Evolutionary conservation across 2,888 invertebrate species (phyloP).

Genomic region (Lasioglossum zephyrum): DNA sequence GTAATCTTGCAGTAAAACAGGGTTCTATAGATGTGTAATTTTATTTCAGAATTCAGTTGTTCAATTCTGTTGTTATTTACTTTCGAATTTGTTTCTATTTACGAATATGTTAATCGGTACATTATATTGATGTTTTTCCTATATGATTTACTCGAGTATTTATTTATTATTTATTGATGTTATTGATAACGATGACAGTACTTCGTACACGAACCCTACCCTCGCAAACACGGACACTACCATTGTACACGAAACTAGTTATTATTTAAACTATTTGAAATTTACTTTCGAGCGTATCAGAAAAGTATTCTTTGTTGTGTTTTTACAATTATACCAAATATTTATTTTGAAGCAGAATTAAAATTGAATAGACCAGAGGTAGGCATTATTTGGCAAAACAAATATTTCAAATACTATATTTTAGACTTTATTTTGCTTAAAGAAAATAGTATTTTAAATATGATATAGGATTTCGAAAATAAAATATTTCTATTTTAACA

Average conservation of each 20-base stretch:
- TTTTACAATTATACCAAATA: not conserved
- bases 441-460: too few species aligned
- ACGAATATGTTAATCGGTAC: not conserved
- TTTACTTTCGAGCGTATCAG: too few species aligned
- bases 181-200: not conserved
- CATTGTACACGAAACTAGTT: not conserved
- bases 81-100: not conserved
- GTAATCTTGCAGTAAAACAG: conserved; percentile 29
- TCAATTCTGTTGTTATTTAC: not conserved
- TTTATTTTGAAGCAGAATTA: not conserved
- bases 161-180: conserved; percentile 14
- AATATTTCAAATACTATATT: too few species aligned
- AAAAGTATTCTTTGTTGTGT: not conserved
- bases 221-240: too few species aligned
- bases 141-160: conserved; percentile 1
- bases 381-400: too few species aligned
- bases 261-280: too few species aligned
- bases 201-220: too few species aligned
- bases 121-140: not conserved
- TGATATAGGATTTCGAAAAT: too few species aligned
- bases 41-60: not conserved
- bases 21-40: conserved; percentile 32
- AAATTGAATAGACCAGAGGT: not conserved
- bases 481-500: too few species aligned
- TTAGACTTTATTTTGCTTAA: too few species aligned